These are phyloP conservation scores for Tyria jacobaeae DNA, from an alignment of 2,888 invertebrate genomes.

Conservation along the genomic window DNA sequence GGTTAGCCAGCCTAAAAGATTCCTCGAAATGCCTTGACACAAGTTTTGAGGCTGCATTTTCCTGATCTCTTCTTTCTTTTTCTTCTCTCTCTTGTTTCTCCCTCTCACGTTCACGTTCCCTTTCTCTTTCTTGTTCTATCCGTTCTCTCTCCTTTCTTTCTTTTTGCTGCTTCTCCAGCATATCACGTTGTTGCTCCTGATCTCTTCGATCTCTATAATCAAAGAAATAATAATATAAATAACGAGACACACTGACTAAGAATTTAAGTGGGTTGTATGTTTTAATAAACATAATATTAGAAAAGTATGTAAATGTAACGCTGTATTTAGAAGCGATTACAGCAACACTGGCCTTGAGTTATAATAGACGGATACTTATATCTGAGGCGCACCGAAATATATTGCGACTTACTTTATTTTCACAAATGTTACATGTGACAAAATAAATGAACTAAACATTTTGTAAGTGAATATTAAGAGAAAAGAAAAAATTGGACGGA, in stretches of 20 bases:
- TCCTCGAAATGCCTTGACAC: conserved; percentile 96
- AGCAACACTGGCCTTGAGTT: not conserved
- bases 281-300: no score
- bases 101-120: conserved; percentile 85
- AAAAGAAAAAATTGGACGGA: not conserved
- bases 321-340: not conserved
- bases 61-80: conserved; percentile 87
- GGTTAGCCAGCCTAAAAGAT: conserved; percentile 92
- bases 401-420: not conserved
- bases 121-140: conserved; percentile 87
- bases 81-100: conserved; percentile 82
- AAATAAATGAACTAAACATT: not conserved
- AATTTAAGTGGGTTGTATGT: not conserved
- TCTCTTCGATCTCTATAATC: conserved; percentile 80
- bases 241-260: not conserved
- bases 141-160: conserved; percentile 88
- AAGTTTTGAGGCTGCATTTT: conserved; percentile 92
- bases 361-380: not conserved
- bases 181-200: conserved; percentile 85
- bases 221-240: conserved; percentile 46
- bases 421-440: not conserved
- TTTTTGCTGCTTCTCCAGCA: conserved; percentile 90
- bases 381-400: not conserved
- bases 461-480: not conserved
- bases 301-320: no score